Evolutionary conservation across 2,888 invertebrate genomes (phyloP), one percentile per base, ranked within the genome.

Genomic region (Ennomos fuscantarius): DNA sequence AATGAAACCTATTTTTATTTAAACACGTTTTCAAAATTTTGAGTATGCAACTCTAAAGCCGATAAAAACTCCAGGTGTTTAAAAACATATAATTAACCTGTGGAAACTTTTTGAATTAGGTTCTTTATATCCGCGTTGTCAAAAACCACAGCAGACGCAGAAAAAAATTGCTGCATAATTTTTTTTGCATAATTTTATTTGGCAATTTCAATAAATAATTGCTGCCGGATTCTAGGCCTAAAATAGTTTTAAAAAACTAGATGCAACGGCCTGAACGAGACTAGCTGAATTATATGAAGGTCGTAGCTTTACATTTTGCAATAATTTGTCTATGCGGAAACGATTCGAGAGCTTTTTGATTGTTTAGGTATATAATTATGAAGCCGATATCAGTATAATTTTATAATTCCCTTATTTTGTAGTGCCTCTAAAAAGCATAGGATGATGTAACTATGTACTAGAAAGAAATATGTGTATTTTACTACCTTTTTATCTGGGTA

Each of bases 161-260:
- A 11, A 42, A 35, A 34, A 43, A 32, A 36, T 24, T 24, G 24
- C 24, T 24, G 24, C 24, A 24, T 24, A 6, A 24, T 24, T 24
- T 24, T n/a, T 35, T 35, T 42, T 13, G 32, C 9, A 33, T 36
- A 35, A 15, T 3, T 40, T 24, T 35, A 33, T 24, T 24, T 24
- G 24, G 2, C 24, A 1, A 24, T 24, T 24, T 24, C 24, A 24
- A 24, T 24, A 24, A 24, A 24, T 24, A 6, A 10, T 15, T 5
- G 1, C 5, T 40, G 12, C 53, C 53, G 36, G 36, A 36, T 54
- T 5, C n/a, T 47, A 54, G 46, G 53, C 53, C 54, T 54, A 32
- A 31, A 41, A 47, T 12, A 53, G 11, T 24, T 24, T 24, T 5
- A 34, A 12, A 32, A 42, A 41, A 47, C 24, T 24, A 53, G 32